phyloP scores from a whole-genome alignment of 1,140 invertebrate genomes.

The Cotesia typhae region DNA sequence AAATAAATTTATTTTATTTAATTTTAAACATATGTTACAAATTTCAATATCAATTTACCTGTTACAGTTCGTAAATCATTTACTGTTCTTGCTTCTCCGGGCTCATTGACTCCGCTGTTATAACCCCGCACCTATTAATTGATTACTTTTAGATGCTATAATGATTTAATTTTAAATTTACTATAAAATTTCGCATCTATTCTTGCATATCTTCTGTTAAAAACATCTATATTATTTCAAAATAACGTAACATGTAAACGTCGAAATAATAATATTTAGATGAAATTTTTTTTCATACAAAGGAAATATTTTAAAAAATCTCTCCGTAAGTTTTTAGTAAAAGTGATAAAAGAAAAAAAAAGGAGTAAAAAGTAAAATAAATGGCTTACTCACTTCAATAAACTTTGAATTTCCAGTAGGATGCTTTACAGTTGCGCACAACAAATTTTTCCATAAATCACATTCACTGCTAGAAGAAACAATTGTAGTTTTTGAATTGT shows the following conservation, averaged over 20 bases:
- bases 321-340: no score
- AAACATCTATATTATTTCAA: no score
- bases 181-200: no score
- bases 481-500: not conserved
- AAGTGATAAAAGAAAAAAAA: no score
- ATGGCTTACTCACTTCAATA: conserved; percentile 31
- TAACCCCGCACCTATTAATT: conserved; percentile 35
- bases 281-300: no score
- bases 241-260: no score
- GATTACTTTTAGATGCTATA: not conserved
- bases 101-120: conserved; percentile 36
- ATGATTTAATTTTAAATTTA: not conserved
- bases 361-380: not conserved
- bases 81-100: conserved; percentile 10
- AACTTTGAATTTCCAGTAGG: not conserved
- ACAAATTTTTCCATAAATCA: conserved; percentile 36
- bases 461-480: conserved; percentile 34
- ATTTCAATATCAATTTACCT: not conserved
- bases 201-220: no score
- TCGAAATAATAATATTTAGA: no score
- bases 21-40: not conserved
- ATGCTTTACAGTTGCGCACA: conserved; percentile 37
- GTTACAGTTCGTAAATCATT: conserved; percentile 14
- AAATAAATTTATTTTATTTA: conserved; percentile 4
- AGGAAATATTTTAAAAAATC: no score